These are phyloP conservation scores for Craniophora ligustri DNA, from an alignment of 2,888 invertebrate genomes.

Conservation along the genomic window DNA sequence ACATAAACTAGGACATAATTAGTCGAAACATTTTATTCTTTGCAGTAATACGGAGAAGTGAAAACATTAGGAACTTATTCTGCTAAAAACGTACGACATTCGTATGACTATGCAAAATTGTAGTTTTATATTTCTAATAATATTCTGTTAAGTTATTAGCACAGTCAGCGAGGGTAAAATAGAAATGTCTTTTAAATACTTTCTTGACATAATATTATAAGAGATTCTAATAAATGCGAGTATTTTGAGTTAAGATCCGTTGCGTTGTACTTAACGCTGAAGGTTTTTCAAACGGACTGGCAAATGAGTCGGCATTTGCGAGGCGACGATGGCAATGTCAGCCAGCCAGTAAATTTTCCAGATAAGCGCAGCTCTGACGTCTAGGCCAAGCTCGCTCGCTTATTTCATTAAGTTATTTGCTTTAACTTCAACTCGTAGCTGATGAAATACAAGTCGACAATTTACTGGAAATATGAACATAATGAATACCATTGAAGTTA, in stretches of 20 bases:
- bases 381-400: conserved; percentile 75
- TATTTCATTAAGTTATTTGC: conserved; percentile 84
- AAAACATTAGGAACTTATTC: conserved; percentile 18
- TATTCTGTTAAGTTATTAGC: no score
- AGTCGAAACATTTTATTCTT: conserved; percentile 31
- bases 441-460: conserved; percentile 65
- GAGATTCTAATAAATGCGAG: conserved; percentile 31
- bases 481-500: conserved; percentile 3
- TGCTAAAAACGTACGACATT: neutral
- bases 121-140: conserved; percentile 7
- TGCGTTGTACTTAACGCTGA: conserved; percentile 68
- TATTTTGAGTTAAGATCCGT: conserved; percentile 62
- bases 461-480: conserved; percentile 39
- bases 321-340: conserved; percentile 84
- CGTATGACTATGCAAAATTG: conserved; percentile 6
- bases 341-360: conserved; percentile 84
- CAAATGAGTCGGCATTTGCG: conserved; percentile 82
- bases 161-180: no score
- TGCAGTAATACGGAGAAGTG: conserved; percentile 19
- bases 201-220: conserved; percentile 6
- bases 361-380: conserved; percentile 82
- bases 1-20: conserved; percentile 40
- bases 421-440: conserved; percentile 72
- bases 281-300: conserved; percentile 80
- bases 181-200: no score